Evolutionary conservation across 2,888 invertebrate species (phyloP), one percentile per base, ranked within the genome.

Genomic region (Xanthia togata): DNA sequence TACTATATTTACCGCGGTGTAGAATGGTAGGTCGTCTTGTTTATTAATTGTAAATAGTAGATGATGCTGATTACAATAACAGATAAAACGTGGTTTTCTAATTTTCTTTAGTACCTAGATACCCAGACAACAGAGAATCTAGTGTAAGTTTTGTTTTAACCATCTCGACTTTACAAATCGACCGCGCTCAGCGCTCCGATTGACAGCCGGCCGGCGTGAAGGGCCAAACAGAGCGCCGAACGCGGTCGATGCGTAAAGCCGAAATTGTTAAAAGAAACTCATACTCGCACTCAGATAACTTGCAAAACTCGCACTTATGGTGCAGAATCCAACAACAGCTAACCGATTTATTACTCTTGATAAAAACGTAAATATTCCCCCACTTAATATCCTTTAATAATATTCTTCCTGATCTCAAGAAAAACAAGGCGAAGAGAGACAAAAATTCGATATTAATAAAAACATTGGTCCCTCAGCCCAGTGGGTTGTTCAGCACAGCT

Each of bases 401-500:
- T 71, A 67, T 76, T 59, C 55, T 73, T 67, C 50, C 31, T 72
- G 78, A 75, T 81, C 65, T 26, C 23, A 70, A 78, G 65, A 81
- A 78, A 83, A 79, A 77, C 55, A 70, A 76, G 64, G 73, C 68
- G 67, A 35, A 35, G 50, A 59, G 75, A 72, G 65, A 79, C 79
- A 81, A 79, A 83, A 78, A 79, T 67, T 79, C 62, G 70, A 78
- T 87, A 79, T 81, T 86, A 87, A 83, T 87, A 87, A 79, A 84
- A 84, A 73, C 79, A 86, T 79, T 84, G 74, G 64, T 65, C 76
- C 78, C 77, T 72, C 57, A 81, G 81, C 81, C 85, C 89, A 88
- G 81, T 85, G 85, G 93, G 93, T 93, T 95, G 93, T 93, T 92
- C 92, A 90, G 88, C 90, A 89, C 93, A 93, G 93, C 96, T 96